These are phyloP conservation scores for Theristicus caerulescens DNA, from an alignment of 2,113 vertebrate species.

Conservation along the genomic window DNA sequence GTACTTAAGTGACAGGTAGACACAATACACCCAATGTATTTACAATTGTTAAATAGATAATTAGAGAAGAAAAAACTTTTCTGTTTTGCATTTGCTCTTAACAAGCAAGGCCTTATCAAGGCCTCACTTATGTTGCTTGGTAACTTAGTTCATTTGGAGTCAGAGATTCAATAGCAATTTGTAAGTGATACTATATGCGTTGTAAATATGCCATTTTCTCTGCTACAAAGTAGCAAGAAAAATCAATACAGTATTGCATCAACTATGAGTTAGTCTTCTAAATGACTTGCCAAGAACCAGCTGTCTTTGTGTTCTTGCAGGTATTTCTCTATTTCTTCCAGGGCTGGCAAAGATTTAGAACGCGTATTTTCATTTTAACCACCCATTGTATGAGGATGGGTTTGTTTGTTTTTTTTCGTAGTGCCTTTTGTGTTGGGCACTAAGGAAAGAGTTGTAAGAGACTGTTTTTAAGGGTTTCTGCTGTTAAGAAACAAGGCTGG, in stretches of 20 bases:
- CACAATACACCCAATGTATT: not conserved
- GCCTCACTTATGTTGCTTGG: not conserved
- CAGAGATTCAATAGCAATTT: not conserved
- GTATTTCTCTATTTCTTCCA: not conserved
- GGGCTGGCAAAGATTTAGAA: not conserved
- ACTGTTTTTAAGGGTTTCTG: not conserved
- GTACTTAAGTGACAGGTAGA: not conserved
- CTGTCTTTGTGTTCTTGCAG: not conserved
- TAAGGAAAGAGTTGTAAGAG: not conserved
- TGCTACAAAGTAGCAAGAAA: not conserved
- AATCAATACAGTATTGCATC: not conserved
- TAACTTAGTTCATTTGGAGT: not conserved
- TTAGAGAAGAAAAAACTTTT: not conserved
- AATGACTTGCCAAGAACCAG: not conserved
- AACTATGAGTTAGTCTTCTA: not conserved
- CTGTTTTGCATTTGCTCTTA: not conserved
- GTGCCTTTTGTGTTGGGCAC: not conserved
- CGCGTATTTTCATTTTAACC: not conserved
- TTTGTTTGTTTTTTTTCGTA: not conserved
- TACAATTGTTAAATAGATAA: not conserved
- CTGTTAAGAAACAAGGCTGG: not conserved
- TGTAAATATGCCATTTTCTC: not conserved
- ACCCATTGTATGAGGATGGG: not conserved
- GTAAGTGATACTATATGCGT: not conserved
- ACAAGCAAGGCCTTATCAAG: not conserved